phyloP scores from a whole-genome alignment of 2,888 invertebrate species.

The Frankliniella intonsa region DNA sequence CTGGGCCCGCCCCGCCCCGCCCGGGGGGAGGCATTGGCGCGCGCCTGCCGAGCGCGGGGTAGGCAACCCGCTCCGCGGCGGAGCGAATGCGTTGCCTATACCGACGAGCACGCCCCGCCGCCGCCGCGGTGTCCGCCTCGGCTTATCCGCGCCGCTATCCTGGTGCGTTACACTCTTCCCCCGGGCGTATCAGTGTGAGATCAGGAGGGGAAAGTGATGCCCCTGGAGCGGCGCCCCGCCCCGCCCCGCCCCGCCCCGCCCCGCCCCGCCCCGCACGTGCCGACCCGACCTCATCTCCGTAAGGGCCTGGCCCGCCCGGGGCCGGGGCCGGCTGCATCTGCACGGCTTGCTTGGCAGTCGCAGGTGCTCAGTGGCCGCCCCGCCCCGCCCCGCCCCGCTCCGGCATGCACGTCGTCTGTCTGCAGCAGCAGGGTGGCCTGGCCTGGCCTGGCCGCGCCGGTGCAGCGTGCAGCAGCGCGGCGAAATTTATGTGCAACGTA shows the following conservation, averaged over 20 bases:
- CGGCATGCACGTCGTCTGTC: no score
- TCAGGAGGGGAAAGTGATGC: not conserved
- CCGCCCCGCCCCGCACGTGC: not conserved
- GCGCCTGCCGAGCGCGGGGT: no score
- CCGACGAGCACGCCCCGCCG: not conserved
- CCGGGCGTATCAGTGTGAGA: not conserved
- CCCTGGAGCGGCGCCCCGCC: not conserved
- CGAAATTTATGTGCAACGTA: no score
- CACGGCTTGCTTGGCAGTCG: not conserved
- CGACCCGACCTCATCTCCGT: not conserved
- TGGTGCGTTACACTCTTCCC: not conserved
- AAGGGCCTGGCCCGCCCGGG: not conserved
- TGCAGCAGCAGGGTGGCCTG: no score
- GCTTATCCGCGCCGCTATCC: constrained; percentile 11
- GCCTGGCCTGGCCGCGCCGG: no score
- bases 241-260: not conserved
- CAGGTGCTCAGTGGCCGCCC: no score
- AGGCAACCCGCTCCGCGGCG: no score
- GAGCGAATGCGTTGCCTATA: no score
- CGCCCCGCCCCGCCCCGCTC: no score
- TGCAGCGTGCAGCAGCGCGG: no score
- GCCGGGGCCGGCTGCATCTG: not conserved
- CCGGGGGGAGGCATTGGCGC: no score
- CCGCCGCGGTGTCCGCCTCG: not conserved
- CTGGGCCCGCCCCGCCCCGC: no score